Evolutionary conservation across 2,113 vertebrate genomes (phyloP), one percentile per base, ranked within the genome.

Genomic region (Synodontis membranacea): DNA sequence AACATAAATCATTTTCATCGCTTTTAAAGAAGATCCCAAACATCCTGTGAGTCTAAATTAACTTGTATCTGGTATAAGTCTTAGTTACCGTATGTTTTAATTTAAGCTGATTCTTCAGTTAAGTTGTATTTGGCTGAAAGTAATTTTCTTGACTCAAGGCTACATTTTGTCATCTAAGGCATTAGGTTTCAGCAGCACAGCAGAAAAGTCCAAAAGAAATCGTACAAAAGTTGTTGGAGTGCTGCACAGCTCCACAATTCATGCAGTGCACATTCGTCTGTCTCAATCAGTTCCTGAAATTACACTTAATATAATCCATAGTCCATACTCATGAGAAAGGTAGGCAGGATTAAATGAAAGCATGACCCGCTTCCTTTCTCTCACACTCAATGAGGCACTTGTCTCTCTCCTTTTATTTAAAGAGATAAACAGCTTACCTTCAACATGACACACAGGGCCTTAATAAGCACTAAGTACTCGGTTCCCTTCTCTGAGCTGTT

Each of bases 401-500:
- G 84, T 79, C 88, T 82, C 81, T 87, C 34, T 88, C 86, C 39
- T n/a, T n/a, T n/a, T n/a, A 46, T 84, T 56, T 48, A 79, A 84
- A 79, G 86, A 90, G 91, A 91, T 89, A 91, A 91, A 92, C 91
- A 91, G 88, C 89, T 91, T 90, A 92, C 89, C 89, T 92, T 91
- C 91, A 84, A 60, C 79, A 80, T 83, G 72, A 84, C 88, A 88
- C 86, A 76, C 86, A 88, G 87, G 25, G 4, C 78, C 39, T 83
- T 92, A 91, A 91, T 78, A 46, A 74, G 62, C 54, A 68, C 87
- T 87, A 86, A 93, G 87, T 80, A 91, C 89, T 89, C 54, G 81
- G 91, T 91, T 90, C 75, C 86, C 87, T 92, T 92, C 90, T 89
- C 90, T 84, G 88, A 92, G 92, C 91, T 83, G 88, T 92, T 93